phyloP scores from a whole-genome alignment of 2,113 vertebrate genomes.

The Thunnus thynnus region DNA sequence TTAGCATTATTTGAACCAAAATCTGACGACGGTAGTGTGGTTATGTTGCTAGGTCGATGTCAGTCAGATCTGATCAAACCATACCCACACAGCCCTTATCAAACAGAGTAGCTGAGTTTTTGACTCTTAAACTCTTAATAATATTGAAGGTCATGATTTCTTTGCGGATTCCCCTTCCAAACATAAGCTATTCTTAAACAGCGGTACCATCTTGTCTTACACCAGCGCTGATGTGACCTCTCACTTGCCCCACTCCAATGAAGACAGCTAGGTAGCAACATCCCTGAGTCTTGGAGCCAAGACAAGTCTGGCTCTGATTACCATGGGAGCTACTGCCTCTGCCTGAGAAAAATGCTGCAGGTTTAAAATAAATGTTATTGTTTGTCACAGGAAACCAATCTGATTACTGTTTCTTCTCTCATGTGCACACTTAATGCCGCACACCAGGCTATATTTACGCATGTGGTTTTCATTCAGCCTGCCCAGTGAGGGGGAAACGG shows the following conservation, averaged over 20 bases:
- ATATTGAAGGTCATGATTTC: background rate
- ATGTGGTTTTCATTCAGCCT: slow-evolving; percentile 93
- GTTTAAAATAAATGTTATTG: slow-evolving; percentile 99
- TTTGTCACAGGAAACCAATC: slow-evolving; percentile 98
- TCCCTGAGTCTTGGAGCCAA: slow-evolving; percentile 69
- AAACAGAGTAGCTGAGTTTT: no score
- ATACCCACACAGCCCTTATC: no score
- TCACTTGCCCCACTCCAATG: slow-evolving; percentile 86
- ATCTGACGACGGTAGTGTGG: no score
- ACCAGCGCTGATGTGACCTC: slow-evolving; percentile 87
- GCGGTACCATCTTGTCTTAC: slow-evolving; percentile 28
- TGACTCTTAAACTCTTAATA: no score
- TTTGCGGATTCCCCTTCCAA: slow-evolving; percentile 23
- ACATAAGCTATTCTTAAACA: slow-evolving; percentile 47
- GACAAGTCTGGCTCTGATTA: slow-evolving; percentile 95
- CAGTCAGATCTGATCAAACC: no score
- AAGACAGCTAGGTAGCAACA: slow-evolving; percentile 83
- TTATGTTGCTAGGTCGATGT: no score
- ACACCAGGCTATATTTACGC: slow-evolving; percentile 91
- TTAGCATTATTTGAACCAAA: no score
- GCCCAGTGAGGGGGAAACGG: slow-evolving; percentile 49
- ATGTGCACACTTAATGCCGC: slow-evolving; percentile 85
- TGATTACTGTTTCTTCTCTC: slow-evolving; percentile 92
- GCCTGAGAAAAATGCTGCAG: slow-evolving; percentile 90
- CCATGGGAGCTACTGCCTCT: slow-evolving; percentile 90